Conservation (phyloP, 1,140 invertebrate species). For the Brachystomella parvula region DNA sequence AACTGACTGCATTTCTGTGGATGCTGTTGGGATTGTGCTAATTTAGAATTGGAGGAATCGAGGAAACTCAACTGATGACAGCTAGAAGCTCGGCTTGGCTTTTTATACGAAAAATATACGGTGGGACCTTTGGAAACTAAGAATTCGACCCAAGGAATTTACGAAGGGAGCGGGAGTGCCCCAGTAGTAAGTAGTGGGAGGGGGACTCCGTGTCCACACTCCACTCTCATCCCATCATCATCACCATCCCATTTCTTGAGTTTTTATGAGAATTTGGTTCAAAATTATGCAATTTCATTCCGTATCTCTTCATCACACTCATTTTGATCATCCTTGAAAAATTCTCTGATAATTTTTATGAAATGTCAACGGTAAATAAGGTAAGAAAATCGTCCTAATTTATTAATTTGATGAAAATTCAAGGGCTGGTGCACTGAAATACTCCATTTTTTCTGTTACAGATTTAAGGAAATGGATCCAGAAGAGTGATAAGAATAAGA, state of each 20-base stretch:
- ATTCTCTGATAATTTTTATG: too few relatives aligned
- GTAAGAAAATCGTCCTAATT: too few relatives aligned
- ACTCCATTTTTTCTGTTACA: too few relatives aligned
- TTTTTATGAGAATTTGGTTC: neutral
- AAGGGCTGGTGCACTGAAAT: too few relatives aligned
- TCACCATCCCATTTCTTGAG: neutral
- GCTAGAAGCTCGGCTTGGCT: neutral
- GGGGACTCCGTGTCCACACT: neutral
- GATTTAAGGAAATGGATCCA: too few relatives aligned
- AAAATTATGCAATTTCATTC: neutral
- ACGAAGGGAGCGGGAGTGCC: neutral
- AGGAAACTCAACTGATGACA: too few relatives aligned
- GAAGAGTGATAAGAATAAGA: too few relatives aligned
- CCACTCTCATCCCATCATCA: neutral
- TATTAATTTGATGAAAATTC: too few relatives aligned
- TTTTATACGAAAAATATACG: neutral
- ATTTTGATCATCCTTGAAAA: too few relatives aligned
- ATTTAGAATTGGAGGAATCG: conserved; percentile 4
- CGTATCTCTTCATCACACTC: too few relatives aligned
- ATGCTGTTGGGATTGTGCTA: neutral
- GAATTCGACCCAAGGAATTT: neutral
- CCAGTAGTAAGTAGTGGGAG: too few relatives aligned
- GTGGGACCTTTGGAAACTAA: neutral
- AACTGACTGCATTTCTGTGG: conserved; percentile 25
- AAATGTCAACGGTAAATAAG: too few relatives aligned